A percentile compares a stretch with the other conserved stretches of the same genome.
These are phyloP conservation scores for Halichoeres trimaculatus DNA, from an alignment of 2,113 vertebrate species.

Conservation along the genomic window DNA sequence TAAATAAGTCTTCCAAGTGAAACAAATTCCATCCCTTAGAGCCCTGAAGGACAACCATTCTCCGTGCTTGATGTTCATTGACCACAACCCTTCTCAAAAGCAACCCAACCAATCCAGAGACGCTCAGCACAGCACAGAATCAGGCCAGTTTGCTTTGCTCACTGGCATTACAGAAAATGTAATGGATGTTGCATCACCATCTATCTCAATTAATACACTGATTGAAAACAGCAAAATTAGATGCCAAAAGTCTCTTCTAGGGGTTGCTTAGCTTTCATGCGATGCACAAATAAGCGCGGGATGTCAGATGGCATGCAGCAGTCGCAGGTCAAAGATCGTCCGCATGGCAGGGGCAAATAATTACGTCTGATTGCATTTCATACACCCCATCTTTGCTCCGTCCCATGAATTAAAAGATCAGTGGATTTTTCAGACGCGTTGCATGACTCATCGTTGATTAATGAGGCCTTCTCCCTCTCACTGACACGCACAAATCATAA, in stretches of 20 bases:
- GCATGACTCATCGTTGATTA: constrained; percentile 50
- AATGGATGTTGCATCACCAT: constrained; percentile 74
- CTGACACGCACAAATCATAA: constrained; percentile 39
- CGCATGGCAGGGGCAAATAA: constrained; percentile 45
- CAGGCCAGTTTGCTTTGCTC: constrained; percentile 60
- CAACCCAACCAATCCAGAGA: constrained; percentile 40
- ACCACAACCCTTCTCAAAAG: constrained; percentile 38
- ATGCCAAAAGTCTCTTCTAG: constrained; percentile 62
- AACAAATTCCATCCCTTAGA: constrained; percentile 12
- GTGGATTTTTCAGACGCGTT: constrained; percentile 45
- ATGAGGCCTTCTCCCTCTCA: constrained; percentile 43
- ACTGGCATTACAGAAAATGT: constrained; percentile 65
- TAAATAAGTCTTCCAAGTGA: constrained; percentile 33
- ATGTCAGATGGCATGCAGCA: constrained; percentile 64
- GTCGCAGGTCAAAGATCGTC: constrained; percentile 62
- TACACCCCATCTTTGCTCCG: constrained; percentile 44
- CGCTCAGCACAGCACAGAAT: constrained; percentile 55
- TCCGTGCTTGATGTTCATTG: constrained; percentile 44
- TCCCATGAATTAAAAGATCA: constrained; percentile 54
- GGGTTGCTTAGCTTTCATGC: constrained; percentile 59
- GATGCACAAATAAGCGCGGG: constrained; percentile 40
- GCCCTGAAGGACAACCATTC: constrained; percentile 44
- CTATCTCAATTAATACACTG: constrained; percentile 74
- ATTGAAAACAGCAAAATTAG: constrained; percentile 65
- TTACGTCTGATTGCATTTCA: constrained; percentile 64